These are phyloP conservation scores for Volucella inanis DNA, from an alignment of 2,888 invertebrate species.

Conservation along the genomic window DNA sequence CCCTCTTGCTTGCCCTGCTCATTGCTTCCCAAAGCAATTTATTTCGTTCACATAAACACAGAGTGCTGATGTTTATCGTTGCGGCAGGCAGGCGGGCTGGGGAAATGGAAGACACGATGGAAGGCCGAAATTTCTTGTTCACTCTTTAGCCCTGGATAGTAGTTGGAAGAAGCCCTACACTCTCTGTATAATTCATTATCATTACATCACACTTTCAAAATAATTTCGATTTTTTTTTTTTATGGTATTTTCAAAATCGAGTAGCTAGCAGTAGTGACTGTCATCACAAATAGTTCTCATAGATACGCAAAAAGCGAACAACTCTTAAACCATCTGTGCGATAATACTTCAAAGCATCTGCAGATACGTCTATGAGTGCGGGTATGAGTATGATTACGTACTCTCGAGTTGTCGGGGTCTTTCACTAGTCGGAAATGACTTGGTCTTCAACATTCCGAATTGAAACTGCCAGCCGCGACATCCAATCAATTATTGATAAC, in stretches of 20 bases:
- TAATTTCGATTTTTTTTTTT: slow-evolving; percentile 55
- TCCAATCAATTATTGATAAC: slow-evolving; percentile 49
- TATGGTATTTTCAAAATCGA: slow-evolving; percentile 4
- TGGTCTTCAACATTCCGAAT: background rate
- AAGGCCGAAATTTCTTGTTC: no score
- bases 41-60: slow-evolving; percentile 55
- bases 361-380: no score
- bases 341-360: no score
- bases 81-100: slow-evolving; percentile 4
- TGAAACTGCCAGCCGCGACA: background rate
- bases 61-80: slow-evolving; percentile 56
- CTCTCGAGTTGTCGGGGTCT: no score
- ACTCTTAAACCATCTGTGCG: no score
- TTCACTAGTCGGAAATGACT: no score
- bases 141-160: no score
- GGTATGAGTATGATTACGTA: no score
- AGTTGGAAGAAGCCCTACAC: no score
- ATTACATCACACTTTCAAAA: slow-evolving; percentile 67
- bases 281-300: no score
- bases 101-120: slow-evolving; percentile 33
- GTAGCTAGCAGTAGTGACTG: no score
- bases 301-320: no score
- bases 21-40: slow-evolving; percentile 62
- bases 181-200: background rate
- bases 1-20: slow-evolving; percentile 49